Evolutionary conservation across 2,797 vertebrate species (phyloP).

Genomic region (Myotis myotis): DNA sequence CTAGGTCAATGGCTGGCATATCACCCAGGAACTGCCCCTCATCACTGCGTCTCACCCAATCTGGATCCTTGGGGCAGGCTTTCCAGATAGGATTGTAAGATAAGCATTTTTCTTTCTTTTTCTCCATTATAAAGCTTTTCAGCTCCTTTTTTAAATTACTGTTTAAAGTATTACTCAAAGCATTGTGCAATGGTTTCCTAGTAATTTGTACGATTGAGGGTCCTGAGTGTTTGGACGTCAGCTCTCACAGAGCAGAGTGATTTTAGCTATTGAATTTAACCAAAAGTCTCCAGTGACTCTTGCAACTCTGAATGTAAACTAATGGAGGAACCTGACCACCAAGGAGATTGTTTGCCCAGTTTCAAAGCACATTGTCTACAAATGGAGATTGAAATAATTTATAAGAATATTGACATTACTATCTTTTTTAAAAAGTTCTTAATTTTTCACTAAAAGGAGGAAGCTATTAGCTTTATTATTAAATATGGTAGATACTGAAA

Average conservation of each 20-base stretch:
- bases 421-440: too few species aligned
- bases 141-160: too few species aligned
- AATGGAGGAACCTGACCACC: constrained; percentile 87
- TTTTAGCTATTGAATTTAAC: constrained; percentile 91
- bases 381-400: too few species aligned
- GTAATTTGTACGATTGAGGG: constrained; percentile 78
- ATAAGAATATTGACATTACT: too few species aligned
- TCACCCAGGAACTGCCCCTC: not conserved
- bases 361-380: constrained; percentile 73
- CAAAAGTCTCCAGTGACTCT: constrained; percentile 91
- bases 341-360: constrained; percentile 84
- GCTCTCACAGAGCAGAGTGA: constrained; percentile 85
- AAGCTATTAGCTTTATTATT: constrained; percentile 75
- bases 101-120: too few species aligned
- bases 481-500: constrained; percentile 76
- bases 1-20: not conserved
- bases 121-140: too few species aligned
- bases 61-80: too few species aligned
- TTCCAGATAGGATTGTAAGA: not conserved
- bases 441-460: too few species aligned
- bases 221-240: constrained; percentile 79
- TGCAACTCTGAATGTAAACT: constrained; percentile 92
- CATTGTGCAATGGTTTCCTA: constrained; percentile 85
- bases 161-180: constrained; percentile 64
- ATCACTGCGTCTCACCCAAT: too few species aligned